Percentiles rank a stretch among this genome's conserved stretches.
These are phyloP conservation scores for Erebia palarica DNA, from an alignment of 2,888 invertebrate species.

Conservation along the genomic window DNA sequence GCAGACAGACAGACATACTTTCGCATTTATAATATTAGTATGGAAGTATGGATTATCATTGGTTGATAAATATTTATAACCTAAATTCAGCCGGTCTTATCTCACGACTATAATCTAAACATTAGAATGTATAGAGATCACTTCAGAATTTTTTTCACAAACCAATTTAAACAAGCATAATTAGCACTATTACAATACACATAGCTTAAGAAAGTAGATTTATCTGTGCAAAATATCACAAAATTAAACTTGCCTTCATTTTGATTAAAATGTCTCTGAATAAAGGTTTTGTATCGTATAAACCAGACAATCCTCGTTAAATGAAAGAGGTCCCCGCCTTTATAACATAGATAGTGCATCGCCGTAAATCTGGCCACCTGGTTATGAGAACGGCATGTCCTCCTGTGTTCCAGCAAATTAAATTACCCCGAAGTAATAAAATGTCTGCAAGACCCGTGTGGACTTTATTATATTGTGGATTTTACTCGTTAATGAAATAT, in stretches of 20 bases:
- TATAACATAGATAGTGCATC: conserved; percentile 68
- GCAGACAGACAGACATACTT: too few species aligned
- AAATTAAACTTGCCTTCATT: not conserved
- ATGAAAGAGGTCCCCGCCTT: conserved; percentile 61
- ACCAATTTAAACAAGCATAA: too few species aligned
- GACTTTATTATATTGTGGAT: conserved; percentile 14
- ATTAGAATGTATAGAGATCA: too few species aligned
- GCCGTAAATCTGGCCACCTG: conserved; percentile 64
- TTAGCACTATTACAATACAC: not conserved
- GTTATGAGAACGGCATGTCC: conserved; percentile 59
- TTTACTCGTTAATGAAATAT: not conserved
- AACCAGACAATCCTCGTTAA: conserved; percentile 48
- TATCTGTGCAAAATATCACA: not conserved
- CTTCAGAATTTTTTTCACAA: too few species aligned
- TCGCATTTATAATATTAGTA: too few species aligned
- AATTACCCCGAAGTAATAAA: conserved; percentile 46
- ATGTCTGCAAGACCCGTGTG: conserved; percentile 13
- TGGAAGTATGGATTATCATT: too few species aligned
- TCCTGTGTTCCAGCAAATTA: conserved; percentile 57
- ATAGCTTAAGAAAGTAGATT: not conserved
- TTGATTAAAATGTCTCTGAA: conserved; percentile 16
- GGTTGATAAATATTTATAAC: too few species aligned
- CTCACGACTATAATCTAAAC: too few species aligned
- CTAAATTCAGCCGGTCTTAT: too few species aligned
- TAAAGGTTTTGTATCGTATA: conserved; percentile 2